Percentiles rank a stretch among this genome's conserved stretches.
Conservation (phyloP, 1,140 invertebrate species). For the Brachionus koreanus region DNA sequence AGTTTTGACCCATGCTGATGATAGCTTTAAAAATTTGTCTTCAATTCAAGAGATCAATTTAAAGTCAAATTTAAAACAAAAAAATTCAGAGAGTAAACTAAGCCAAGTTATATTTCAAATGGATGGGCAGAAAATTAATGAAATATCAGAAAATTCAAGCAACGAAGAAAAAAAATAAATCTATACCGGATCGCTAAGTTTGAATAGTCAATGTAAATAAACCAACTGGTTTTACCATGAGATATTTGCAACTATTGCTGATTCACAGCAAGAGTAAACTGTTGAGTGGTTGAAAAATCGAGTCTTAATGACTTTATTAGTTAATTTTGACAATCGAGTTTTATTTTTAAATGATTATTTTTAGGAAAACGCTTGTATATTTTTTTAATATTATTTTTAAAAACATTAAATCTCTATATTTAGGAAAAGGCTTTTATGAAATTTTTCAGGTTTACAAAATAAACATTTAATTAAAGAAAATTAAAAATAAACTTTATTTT, state of each 20-base stretch:
- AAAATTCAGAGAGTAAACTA: neutral
- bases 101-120: neutral
- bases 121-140: neutral
- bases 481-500: neutral
- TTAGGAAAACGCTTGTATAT: neutral
- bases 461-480: neutral
- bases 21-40: neutral
- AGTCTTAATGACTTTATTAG: neutral
- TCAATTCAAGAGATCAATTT: neutral
- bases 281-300: neutral
- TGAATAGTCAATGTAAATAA: neutral
- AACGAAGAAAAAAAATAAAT: neutral
- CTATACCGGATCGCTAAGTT: neutral
- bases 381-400: neutral
- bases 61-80: neutral
- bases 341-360: neutral
- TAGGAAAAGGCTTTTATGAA: neutral
- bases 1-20: neutral
- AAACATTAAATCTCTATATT: neutral
- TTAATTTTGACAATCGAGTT: neutral
- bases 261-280: neutral
- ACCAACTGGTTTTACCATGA: neutral
- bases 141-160: neutral
- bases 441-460: neutral
- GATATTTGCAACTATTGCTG: neutral